These are phyloP conservation scores for Polietes domitor DNA, from an alignment of 2,888 invertebrate species.

Conservation along the genomic window DNA sequence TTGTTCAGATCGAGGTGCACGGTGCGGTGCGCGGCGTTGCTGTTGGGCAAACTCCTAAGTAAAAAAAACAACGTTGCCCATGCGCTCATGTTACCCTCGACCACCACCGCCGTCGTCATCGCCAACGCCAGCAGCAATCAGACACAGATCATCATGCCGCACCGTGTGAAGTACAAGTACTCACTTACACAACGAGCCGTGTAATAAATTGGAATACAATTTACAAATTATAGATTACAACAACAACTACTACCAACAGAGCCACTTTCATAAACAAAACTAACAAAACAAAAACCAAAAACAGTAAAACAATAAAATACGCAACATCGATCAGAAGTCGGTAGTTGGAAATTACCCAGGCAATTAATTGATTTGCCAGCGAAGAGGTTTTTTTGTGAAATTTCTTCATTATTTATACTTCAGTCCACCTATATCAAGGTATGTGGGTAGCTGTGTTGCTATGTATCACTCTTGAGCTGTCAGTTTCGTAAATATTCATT, in stretches of 20 bases:
- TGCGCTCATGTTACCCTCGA: background rate
- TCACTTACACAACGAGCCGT: conserved; percentile 28
- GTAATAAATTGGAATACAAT: conserved; percentile 48
- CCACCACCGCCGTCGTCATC: conserved; percentile 12
- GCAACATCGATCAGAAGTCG: conserved; percentile 2
- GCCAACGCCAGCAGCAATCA: background rate
- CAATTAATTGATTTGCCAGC: conserved; percentile 27
- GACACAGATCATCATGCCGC: background rate
- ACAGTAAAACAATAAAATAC: background rate
- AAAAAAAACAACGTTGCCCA: background rate
- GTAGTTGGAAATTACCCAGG: conserved; percentile 13
- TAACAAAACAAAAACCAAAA: background rate
- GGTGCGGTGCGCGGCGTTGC: background rate
- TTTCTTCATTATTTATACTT: conserved; percentile 11
- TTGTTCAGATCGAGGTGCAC: background rate
- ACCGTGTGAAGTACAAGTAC: background rate
- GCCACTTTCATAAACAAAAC: conserved; percentile 2
- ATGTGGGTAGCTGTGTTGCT: too few species aligned
- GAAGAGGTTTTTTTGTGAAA: conserved; percentile 1
- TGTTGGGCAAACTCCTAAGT: background rate
- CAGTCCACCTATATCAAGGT: background rate
- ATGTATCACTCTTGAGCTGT: too few species aligned
- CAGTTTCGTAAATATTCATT: conserved; percentile 1
- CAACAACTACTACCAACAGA: background rate
- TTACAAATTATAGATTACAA: conserved; percentile 60